Percentiles rank a stretch among this genome's conserved stretches.
phyloP scores from a whole-genome alignment of 2,797 vertebrate genomes.

The Syngnathus acus region DNA sequence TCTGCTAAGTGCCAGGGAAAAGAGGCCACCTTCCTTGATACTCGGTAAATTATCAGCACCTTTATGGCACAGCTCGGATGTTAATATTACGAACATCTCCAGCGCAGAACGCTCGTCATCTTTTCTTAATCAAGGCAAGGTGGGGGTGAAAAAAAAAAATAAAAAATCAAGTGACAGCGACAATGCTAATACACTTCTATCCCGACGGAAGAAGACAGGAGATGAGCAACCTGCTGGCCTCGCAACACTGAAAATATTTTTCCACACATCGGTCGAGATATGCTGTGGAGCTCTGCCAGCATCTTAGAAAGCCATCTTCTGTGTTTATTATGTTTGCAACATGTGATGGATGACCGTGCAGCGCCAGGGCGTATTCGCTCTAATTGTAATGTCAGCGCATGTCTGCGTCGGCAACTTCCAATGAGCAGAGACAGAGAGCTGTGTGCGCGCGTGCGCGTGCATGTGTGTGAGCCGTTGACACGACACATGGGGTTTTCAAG shows the following conservation, averaged over 20 bases:
- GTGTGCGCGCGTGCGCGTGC: constrained; percentile 6
- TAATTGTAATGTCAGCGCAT: constrained; percentile 65
- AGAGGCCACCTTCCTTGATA: constrained; percentile 32
- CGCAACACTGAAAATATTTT: constrained; percentile 26
- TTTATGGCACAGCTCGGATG: constrained; percentile 21
- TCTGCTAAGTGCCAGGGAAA: constrained; percentile 33
- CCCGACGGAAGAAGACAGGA: constrained; percentile 1
- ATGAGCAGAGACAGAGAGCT: constrained; percentile 51
- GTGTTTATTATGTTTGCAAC: constrained; percentile 15
- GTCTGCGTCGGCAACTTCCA: constrained; percentile 47
- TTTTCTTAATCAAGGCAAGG: constrained; percentile 1
- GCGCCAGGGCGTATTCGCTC: constrained; percentile 39
- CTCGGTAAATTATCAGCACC: constrained; percentile 29
- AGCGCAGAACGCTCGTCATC: neutral
- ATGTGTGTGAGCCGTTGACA: constrained; percentile 28
- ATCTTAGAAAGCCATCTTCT: constrained; percentile 13
- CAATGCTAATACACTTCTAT: constrained; percentile 21
- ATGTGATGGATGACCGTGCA: constrained; percentile 65
- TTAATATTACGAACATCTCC: neutral
- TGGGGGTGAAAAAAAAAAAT: neutral
- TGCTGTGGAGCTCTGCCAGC: constrained; percentile 21
- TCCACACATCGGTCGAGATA: constrained; percentile 38
- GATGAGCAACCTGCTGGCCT: constrained; percentile 12
- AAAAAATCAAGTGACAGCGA: neutral
- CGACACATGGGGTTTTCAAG: constrained; percentile 22